Evolutionary conservation across 1,140 invertebrate genomes (phyloP).

Genomic region (Dolichoris vasculosae): DNA sequence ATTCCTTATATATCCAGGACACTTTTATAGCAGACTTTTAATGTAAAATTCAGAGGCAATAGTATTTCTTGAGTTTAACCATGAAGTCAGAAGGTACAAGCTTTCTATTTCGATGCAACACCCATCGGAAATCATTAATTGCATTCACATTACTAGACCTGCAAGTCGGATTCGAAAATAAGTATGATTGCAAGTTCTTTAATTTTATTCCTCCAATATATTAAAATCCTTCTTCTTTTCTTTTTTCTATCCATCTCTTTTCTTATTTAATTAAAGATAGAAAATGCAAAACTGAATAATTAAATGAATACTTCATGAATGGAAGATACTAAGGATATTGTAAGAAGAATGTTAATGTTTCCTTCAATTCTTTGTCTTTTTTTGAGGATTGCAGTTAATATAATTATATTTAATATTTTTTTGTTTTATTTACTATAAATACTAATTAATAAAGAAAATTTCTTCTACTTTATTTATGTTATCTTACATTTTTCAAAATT

Average conservation of each 20-base stretch:
- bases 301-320: slow-evolving; percentile 1
- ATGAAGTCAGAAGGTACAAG: not conserved
- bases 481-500: too few relatives aligned
- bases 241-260: not conserved
- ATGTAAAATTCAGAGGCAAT: slow-evolving; percentile 38
- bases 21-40: slow-evolving; percentile 13
- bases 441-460: too few relatives aligned
- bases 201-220: not conserved
- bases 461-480: too few relatives aligned
- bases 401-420: not conserved
- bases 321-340: not conserved
- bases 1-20: not conserved
- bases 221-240: not conserved
- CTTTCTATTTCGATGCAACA: slow-evolving; percentile 43
- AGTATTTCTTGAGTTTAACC: slow-evolving; percentile 18
- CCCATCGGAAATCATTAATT: slow-evolving; percentile 29
- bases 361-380: not conserved
- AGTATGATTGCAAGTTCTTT: not conserved
- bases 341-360: not conserved
- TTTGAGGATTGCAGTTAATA: not conserved
- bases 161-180: slow-evolving; percentile 39
- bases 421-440: not conserved
- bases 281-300: slow-evolving; percentile 19
- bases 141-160: slow-evolving; percentile 41
- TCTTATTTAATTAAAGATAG: slow-evolving; percentile 1